A percentile compares a stretch with the other conserved stretches of the same genome.
Conservation (phyloP, 1,140 invertebrate species). For the Tetramorium simillimum region DNA sequence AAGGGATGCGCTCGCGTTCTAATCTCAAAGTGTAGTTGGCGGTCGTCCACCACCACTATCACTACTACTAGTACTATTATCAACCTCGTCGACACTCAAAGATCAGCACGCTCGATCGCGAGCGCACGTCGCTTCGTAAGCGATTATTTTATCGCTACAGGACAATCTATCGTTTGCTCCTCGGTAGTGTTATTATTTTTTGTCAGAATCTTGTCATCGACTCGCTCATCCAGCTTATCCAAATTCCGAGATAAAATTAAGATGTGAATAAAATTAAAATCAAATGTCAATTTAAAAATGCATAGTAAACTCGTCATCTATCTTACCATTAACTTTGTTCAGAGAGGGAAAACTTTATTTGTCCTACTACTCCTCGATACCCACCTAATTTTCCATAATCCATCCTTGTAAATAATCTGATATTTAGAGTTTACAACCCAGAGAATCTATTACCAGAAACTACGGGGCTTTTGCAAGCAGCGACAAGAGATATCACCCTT, state of each 20-base stretch:
- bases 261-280: not conserved
- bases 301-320: not conserved
- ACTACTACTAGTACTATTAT: not conserved
- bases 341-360: not conserved
- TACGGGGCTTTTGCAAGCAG: not conserved
- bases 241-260: not conserved
- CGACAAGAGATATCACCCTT: constrained; percentile 27
- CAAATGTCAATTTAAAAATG: not conserved
- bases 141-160: constrained; percentile 37
- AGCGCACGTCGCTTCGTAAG: constrained; percentile 10
- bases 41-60: not conserved
- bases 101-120: constrained; percentile 12
- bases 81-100: constrained; percentile 22
- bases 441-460: not conserved
- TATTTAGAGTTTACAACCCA: constrained; percentile 1
- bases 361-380: not conserved
- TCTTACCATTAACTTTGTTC: no score
- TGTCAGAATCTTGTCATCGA: not conserved
- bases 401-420: not conserved
- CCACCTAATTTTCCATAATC: not conserved
- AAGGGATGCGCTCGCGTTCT: not conserved
- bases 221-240: not conserved
- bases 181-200: not conserved
- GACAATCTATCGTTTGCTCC: not conserved
- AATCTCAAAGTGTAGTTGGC: constrained; percentile 42